These are phyloP conservation scores for Microcebus lehilahytsara DNA, from an alignment of 2,113 vertebrate species.

Conservation along the genomic window DNA sequence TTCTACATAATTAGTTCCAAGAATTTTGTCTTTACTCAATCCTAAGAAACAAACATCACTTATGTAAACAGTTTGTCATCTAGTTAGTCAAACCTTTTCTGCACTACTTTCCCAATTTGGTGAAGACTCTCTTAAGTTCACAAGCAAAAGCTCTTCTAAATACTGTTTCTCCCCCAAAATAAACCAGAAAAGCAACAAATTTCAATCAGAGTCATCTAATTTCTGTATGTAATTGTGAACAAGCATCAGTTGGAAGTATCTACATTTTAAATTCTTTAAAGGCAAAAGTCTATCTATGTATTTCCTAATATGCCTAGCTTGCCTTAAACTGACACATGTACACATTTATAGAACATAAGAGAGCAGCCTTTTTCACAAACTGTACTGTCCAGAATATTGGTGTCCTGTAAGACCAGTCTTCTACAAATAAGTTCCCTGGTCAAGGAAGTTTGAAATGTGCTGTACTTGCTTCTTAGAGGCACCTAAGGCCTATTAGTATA, in stretches of 20 bases:
- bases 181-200: constrained; percentile 41
- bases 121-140: neutral
- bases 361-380: neutral
- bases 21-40: neutral
- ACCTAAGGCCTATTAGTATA: neutral
- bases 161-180: neutral
- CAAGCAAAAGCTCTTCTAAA: neutral
- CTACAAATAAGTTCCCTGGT: neutral
- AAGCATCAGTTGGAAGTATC: neutral
- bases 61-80: neutral
- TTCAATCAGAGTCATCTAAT: constrained; percentile 27
- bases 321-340: neutral
- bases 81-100: neutral
- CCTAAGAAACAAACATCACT: neutral
- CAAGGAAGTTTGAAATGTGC: neutral
- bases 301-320: neutral
- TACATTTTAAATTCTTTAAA: constrained; percentile 6
- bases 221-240: neutral
- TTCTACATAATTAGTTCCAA: constrained; percentile 23
- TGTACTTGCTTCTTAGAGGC: neutral
- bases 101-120: neutral
- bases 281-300: neutral
- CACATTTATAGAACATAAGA: neutral
- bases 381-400: neutral
- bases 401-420: neutral